phyloP scores from a whole-genome alignment of 2,113 vertebrate genomes.

The Cynocephalus volans region DNA sequence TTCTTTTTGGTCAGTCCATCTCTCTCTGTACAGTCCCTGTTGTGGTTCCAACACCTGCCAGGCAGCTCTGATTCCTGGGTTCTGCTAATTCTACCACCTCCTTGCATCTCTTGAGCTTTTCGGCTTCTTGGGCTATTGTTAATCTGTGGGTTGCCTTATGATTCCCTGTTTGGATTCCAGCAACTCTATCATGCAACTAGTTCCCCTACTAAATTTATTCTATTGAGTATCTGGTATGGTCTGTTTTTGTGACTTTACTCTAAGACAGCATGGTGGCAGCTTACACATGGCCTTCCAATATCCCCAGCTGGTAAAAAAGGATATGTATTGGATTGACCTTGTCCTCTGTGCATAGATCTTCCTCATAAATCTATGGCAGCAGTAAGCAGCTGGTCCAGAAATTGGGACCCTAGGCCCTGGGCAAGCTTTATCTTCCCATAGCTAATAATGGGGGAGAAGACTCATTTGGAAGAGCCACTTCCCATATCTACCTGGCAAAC shows the following conservation, averaged over 20 bases:
- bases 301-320: not conserved
- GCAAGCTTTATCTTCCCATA: not conserved
- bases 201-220: not conserved
- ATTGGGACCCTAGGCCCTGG: not conserved
- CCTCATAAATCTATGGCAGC: not conserved
- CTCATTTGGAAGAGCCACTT: not conserved
- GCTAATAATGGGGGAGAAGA: not conserved
- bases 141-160: not conserved
- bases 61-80: not conserved
- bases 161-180: not conserved
- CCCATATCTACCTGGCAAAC: not conserved
- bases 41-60: not conserved
- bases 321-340: not conserved
- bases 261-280: not conserved
- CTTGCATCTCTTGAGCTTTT: not conserved
- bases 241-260: not conserved
- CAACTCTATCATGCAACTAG: not conserved
- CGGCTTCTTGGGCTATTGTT: not conserved
- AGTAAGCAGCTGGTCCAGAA: not conserved
- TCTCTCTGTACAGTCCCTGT: not conserved
- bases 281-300: not conserved
- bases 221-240: not conserved
- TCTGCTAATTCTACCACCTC: not conserved
- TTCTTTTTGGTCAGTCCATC: not conserved
- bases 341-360: not conserved